Evolutionary conservation across 53 echinoderm and acorn worm genomes (phyloP).

Genomic region (Paracentrotus lividus): DNA sequence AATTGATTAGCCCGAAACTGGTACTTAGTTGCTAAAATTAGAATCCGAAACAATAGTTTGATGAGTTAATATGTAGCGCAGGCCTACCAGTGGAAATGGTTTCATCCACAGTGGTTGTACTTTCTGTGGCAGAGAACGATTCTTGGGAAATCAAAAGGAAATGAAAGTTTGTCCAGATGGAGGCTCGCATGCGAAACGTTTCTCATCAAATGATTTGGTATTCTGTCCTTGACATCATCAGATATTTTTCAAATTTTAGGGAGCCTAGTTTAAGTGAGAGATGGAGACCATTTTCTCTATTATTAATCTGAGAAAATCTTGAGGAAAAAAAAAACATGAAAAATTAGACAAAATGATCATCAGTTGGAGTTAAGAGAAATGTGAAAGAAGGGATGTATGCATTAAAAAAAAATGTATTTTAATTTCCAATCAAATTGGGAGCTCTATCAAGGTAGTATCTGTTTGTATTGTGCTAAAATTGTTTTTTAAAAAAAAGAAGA

Average conservation of each 20-base stretch:
- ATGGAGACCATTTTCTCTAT: not conserved
- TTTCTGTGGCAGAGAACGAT: not conserved
- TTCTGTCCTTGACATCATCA: not conserved
- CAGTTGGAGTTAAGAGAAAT: too few species aligned
- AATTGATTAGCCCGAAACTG: slow-evolving; percentile 52
- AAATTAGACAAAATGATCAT: too few species aligned
- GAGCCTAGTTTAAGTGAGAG: not conserved
- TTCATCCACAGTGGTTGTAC: not conserved
- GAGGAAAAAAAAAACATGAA: too few species aligned
- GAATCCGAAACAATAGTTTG: slow-evolving; percentile 16
- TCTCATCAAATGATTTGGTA: not conserved
- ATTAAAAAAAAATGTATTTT: too few species aligned
- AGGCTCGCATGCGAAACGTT: not conserved
- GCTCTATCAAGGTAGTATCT: too few species aligned
- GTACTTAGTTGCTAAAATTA: slow-evolving; percentile 23
- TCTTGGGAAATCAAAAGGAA: slow-evolving; percentile 19
- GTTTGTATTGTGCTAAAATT: too few species aligned
- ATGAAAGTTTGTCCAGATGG: slow-evolving; percentile 37
- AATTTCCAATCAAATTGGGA: too few species aligned
- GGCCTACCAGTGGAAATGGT: slow-evolving; percentile 4
- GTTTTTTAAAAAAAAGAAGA: too few species aligned
- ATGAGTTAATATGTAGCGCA: not conserved
- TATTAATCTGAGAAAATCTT: too few species aligned
- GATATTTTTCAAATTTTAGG: not conserved
- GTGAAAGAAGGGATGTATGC: too few species aligned